Evolutionary conservation across 2,113 vertebrate genomes (phyloP), one percentile per base, ranked within the genome.

Genomic region (Centropristis striata): DNA sequence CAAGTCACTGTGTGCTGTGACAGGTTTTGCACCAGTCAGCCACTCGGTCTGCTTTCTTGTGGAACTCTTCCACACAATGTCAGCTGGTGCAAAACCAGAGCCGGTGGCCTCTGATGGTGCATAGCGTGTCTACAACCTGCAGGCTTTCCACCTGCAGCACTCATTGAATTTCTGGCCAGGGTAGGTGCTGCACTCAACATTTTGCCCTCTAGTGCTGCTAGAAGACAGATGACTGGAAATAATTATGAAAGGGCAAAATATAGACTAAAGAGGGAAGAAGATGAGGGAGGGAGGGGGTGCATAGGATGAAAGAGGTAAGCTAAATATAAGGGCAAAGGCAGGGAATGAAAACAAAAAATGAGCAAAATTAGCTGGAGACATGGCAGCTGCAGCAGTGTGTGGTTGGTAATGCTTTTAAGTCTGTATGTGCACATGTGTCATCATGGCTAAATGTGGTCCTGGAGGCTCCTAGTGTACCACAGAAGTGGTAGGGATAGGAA

Each of bases 141-240:
- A 81, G 66, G 76, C 37, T 65, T 47, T 36, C 51, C 25, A 0
- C 76, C 63, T 47, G 8, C 20, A 3, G 3, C 16, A 9, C 0
- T 73, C 37, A 39, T 53, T 80, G 49, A 68, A 64, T 79, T 82
- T 79, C 60, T 73, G 36, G 53, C 64, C 81, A 9, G 41, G 21
- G 42, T 21, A 44, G 71, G 63, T 73, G 61, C 36, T 51, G 32
- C 37, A n/a, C 16, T 53, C 58, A 28, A 75, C 67, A 58, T 74
- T 27, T 58, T 32, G 32, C 51, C 7, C 27, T 49, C 5, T 27
- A 27, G 47, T 57, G 76, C 50, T 27, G 36, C 39, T 66, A 20
- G 13, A 0, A 41, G 49, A 80, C 3, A 44, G 64, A 58, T 15
- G 47, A 61, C 58, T 83, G 74, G 67, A 75, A 81, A 53, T 8